Percentiles rank a stretch among this genome's conserved stretches.
These are phyloP conservation scores for Peromyscus attwateri DNA, from an alignment of 2,797 vertebrate genomes.

Conservation along the genomic window DNA sequence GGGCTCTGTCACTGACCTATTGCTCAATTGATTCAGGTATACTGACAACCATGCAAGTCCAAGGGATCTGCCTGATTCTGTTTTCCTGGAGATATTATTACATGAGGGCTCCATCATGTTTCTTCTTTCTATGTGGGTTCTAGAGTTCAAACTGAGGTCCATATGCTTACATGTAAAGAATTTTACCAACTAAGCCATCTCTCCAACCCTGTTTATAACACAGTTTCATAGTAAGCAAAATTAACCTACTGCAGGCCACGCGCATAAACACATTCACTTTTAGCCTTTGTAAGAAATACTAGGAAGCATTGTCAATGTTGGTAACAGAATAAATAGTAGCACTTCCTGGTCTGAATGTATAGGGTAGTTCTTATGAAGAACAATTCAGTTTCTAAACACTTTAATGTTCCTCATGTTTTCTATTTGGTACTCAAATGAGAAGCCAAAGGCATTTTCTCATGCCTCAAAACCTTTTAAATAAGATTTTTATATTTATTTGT, in stretches of 20 bases:
- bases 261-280: not conserved
- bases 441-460: not conserved
- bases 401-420: not conserved
- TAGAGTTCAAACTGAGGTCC: not conserved
- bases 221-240: not conserved
- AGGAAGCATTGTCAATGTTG: not conserved
- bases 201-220: not conserved
- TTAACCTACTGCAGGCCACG: not conserved
- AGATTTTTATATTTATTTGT: not conserved
- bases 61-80: not conserved
- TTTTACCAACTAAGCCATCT: not conserved
- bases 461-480: not conserved
- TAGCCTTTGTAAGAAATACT: not conserved
- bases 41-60: not conserved
- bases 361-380: not conserved
- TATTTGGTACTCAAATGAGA: not conserved
- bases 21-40: not conserved
- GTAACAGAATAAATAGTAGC: not conserved
- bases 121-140: not conserved
- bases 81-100: not conserved
- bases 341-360: not conserved
- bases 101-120: not conserved
- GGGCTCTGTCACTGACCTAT: not conserved
- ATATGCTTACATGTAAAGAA: not conserved
- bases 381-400: slow-evolving; percentile 7